Base-by-base conservation (phyloP, 2,113 vertebrate genomes). In the Strigops habroptila region DNA sequence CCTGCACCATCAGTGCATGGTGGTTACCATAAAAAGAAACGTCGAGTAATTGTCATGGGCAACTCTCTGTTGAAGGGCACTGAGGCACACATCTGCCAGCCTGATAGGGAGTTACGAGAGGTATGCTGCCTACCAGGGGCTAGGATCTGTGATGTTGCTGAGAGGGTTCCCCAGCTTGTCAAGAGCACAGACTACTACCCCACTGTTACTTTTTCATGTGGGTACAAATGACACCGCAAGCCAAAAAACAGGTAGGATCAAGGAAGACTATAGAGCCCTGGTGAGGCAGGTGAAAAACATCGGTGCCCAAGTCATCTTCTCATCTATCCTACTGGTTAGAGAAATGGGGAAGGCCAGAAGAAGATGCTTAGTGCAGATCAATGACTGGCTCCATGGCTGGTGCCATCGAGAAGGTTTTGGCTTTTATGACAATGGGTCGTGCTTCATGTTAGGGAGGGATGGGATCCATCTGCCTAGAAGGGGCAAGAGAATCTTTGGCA, bases 361-460 rank as follows among this genome's bases (percentile, higher is more conserved):
- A 17, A 60, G 35, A 25, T 30, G 25, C 48, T 43, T 51, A 35
- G 11, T 41, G 25, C 31, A 60, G 31, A 44, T 77, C 10, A 14
- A 16, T 1, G 8, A 59, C 21, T 51, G 2, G 1, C 51, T 68
- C 35, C 0, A 0, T 52, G 46, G 8, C 64, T 52, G 6, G 22
- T 3, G 2, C 33, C 0, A 0, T 52, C 17, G 37, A 14, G n/a
- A n/a, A n/a, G n/a, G n/a, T n/a, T n/a, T n/a, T n/a, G n/a, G n/a
- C n/a, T n/a, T n/a, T n/a, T n/a, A n/a, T n/a, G n/a, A n/a, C n/a
- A n/a, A n/a, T n/a, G n/a, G n/a, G n/a, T n/a, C n/a, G n/a, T n/a
- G n/a, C n/a, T n/a, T n/a, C n/a, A n/a, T n/a, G n/a, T n/a, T n/a
- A n/a, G n/a, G n/a, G n/a, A n/a, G n/a, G n/a, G n/a, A n/a, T n/a